Evolutionary conservation across 2,888 invertebrate genomes (phyloP).

Genomic region (Tenthredo livida): DNA sequence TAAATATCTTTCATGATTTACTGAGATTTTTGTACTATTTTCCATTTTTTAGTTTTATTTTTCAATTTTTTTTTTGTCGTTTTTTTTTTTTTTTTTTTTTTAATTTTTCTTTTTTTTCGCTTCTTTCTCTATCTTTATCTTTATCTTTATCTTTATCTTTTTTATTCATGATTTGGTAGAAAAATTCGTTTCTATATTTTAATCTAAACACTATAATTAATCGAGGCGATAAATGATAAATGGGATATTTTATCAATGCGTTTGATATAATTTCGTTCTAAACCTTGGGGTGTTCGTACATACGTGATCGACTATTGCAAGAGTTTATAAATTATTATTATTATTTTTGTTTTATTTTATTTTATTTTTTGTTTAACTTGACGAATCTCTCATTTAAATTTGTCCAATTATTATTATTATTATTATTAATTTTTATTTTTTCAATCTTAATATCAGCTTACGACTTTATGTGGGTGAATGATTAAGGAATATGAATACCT

Average conservation of each 20-base stretch:
- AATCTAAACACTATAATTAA: background rate
- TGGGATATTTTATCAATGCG: background rate
- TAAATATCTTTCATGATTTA: slow-evolving; percentile 12
- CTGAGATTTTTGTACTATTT: background rate
- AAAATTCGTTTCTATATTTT: background rate
- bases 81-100: background rate
- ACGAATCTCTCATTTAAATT: background rate
- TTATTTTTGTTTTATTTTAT: no score
- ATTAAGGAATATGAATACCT: background rate
- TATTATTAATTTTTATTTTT: background rate
- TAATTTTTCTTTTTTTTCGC: background rate
- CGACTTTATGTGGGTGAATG: background rate
- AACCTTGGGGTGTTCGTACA: slow-evolving; percentile 10
- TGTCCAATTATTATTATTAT: background rate
- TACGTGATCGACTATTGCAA: slow-evolving; percentile 16
- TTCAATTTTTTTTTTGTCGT: background rate
- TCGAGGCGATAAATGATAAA: background rate
- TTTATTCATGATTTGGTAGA: slow-evolving; percentile 7
- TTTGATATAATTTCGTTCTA: background rate
- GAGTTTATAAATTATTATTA: background rate
- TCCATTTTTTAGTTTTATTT: background rate
- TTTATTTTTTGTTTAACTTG: background rate
- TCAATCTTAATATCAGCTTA: background rate
- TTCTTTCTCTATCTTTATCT: background rate
- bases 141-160: background rate